A percentile compares a stretch with the other conserved stretches of the same genome.
Conservation (phyloP, 2,797 vertebrate species). For the Acrocephalus scirpaceus region DNA sequence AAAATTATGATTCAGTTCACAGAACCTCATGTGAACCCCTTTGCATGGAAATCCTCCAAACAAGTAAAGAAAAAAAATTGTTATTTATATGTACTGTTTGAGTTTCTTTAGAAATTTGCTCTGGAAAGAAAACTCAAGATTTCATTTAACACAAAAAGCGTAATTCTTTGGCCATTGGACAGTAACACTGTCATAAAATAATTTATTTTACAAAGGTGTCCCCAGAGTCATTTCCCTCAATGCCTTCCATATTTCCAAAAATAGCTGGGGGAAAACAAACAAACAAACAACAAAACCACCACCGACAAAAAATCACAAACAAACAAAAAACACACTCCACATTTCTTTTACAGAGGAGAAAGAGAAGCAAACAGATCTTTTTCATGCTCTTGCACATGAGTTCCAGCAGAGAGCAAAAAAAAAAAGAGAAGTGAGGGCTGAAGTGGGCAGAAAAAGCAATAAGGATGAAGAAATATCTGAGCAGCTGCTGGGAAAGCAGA, state of each 20-base stretch:
- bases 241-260: neutral
- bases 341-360: neutral
- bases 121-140: neutral
- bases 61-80: neutral
- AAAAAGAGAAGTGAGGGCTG: neutral
- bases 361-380: neutral
- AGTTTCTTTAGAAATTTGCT: neutral
- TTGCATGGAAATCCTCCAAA: neutral
- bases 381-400: neutral
- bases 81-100: neutral
- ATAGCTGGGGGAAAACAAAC: neutral
- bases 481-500: neutral
- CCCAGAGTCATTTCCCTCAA: neutral
- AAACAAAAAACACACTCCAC: neutral
- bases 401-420: neutral
- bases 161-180: neutral
- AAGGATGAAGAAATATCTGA: neutral
- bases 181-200: neutral
- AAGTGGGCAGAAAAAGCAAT: neutral
- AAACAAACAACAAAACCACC: neutral
- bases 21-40: neutral
- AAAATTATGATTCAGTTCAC: neutral
- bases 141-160: neutral
- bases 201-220: neutral
- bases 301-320: neutral